Evolutionary conservation across 1,140 invertebrate genomes (phyloP).

Genomic region (Brachionus rotundiformis): DNA sequence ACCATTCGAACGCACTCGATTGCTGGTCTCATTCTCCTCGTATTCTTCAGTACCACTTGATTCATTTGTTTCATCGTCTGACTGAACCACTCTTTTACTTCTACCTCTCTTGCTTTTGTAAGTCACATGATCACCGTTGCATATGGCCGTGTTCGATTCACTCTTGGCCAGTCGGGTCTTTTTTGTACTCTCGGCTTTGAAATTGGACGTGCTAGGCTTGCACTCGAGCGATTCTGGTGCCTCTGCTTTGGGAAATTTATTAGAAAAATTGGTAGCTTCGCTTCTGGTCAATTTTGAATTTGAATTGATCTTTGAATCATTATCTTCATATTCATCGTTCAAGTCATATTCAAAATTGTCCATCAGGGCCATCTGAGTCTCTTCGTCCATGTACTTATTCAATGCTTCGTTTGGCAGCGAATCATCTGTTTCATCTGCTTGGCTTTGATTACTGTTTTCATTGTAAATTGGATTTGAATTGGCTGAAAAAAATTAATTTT

Average conservation of each 20-base stretch:
- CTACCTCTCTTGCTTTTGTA: background rate
- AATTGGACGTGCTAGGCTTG: slow-evolving; percentile 12
- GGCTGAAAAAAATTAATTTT: background rate
- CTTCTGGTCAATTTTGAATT: slow-evolving; percentile 13
- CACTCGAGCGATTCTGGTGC: background rate
- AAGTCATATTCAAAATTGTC: slow-evolving; percentile 23
- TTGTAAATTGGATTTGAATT: slow-evolving; percentile 31
- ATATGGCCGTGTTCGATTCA: background rate
- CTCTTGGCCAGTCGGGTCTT: background rate
- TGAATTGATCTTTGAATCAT: background rate
- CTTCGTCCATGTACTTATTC: slow-evolving; percentile 36
- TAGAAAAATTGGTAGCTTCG: slow-evolving; percentile 18
- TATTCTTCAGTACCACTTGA: slow-evolving; percentile 48
- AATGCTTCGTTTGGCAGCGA: background rate
- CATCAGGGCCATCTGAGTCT: slow-evolving; percentile 26
- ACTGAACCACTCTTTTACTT: slow-evolving; percentile 19
- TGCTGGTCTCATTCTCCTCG: slow-evolving; percentile 52
- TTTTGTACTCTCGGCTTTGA: background rate
- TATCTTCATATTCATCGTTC: background rate
- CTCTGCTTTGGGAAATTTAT: background rate
- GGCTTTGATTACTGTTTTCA: slow-evolving; percentile 5
- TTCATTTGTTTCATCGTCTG: slow-evolving; percentile 24
- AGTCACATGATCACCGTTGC: background rate
- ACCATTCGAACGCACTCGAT: background rate
- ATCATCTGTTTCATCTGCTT: background rate